Base-by-base conservation (phyloP, 2,113 vertebrate genomes). In the Benitochromis conjunctus region DNA sequence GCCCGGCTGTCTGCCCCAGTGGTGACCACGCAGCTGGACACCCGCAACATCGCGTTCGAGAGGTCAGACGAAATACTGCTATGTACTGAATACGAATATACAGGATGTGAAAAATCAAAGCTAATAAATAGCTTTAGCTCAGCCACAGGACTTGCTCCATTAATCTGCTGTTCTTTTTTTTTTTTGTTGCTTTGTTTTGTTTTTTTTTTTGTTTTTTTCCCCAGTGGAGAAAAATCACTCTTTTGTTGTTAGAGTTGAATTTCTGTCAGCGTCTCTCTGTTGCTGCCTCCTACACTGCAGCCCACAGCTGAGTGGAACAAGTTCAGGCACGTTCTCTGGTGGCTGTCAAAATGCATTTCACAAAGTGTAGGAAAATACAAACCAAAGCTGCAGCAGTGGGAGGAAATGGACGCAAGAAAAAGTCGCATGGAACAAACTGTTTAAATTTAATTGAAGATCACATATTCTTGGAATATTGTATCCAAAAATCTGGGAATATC, bases 1-100 rank as follows among this genome's bases (percentile, higher is more conserved):
- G 97, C 96, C 81, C 95, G 99, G 56, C 97, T 99, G 78, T 97
- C 97, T 0, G 97, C 97, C 0, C 97, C 99, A 0, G 98, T 99
- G 0, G 99, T 99, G 88, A 98, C 98, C 89, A 99, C 99, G 0
- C 99, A 99, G 94, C 97, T 99, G 5, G 98, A 99, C 92, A 99
- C 98, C 62, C 98, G 97, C 95, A 99, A 99, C 94, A 98, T 99
- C 53, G 97, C 98, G 89, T 99, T 99, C 0, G 99, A 99, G 96
- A 98, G 99, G 99, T 99, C 91, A 91, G 96, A 54, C 5, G 2
- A 55, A 76, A 19, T 18, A 19, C 51, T 8, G 26, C 43, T 53
- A 11, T 19, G 43, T 5, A n/a, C 6, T 38, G 14, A 80, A 31
- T 10, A 46, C 21, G 8, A 58, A n/a, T 41, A n/a, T 5, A 21